Evolutionary conservation across 1,140 invertebrate species (phyloP), one percentile per base, ranked within the genome.

Genomic region (Magallana gigas): DNA sequence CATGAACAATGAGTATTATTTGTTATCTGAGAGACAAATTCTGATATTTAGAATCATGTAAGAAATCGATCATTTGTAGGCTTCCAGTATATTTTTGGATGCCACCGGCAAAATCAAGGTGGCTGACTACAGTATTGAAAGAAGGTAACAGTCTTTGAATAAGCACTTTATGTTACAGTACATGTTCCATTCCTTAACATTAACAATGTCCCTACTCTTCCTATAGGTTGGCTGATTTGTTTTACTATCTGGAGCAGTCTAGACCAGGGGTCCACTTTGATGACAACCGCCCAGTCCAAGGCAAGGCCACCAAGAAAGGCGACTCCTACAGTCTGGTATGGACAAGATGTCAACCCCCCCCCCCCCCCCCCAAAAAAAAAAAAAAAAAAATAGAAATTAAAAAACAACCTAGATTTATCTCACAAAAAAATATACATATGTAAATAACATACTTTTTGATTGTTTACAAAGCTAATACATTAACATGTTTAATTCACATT

Each of bases 81-180:
- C 93, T 36, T 93, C 93, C 56, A 93, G 93, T 92, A 88, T 94
- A 14, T 93, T 94, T 90, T 88, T 94, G 57, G 94, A 94, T 87
- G 88, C 89, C 59, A 90, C 87, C 88, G 95, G 95, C 6, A 90
- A 88, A 82, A 91, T 95, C 12, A 91, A 92, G 84, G 64, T 97
- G 48, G 95, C 96, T 7, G 97, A 97, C 94, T 97, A 96, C 93
- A 97, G 97, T 83, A 93, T 97, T 68, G 96, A 97, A 76, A 96
- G 96, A 94, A 95, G 96, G 93, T 97, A 36, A 83, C 36, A 48
- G 3, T 48, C 36, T 48, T 2, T 48, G 36, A 48, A 48, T 48
- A 48, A 48, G 36, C 36, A 48, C 36, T 48, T 48, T 5, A 48
- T 48, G 36, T 48, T 48, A 48, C 36, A 48, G 36, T 48, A 48